phyloP scores from a whole-genome alignment of 2,888 invertebrate genomes.

The Siphlonurus alternatus region DNA sequence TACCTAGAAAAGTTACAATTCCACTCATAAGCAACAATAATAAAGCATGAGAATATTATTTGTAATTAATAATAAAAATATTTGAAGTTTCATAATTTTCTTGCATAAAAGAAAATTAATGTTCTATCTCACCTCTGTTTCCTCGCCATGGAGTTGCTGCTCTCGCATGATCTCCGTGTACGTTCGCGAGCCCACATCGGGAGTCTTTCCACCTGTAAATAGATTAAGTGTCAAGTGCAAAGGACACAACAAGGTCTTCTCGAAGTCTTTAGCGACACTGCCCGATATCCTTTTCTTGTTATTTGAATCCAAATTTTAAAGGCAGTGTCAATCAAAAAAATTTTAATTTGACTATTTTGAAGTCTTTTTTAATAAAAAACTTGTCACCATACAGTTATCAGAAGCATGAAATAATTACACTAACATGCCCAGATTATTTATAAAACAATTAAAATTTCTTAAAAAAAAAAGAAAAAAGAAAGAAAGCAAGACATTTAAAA shows the following conservation, averaged over 20 bases:
- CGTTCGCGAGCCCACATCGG: constrained; percentile 84
- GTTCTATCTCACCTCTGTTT: constrained; percentile 69
- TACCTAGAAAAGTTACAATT: too few species aligned
- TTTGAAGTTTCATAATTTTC: too few species aligned
- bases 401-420: not conserved
- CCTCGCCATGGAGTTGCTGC: constrained; percentile 75
- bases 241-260: too few species aligned
- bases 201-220: constrained; percentile 91
- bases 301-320: too few species aligned
- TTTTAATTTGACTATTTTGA: too few species aligned
- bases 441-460: not conserved
- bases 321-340: too few species aligned
- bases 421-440: not conserved
- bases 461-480: not conserved
- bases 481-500: not conserved
- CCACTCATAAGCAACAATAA: too few species aligned
- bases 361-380: not conserved
- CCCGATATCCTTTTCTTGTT: too few species aligned
- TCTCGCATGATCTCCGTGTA: constrained; percentile 97
- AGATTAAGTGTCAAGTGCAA: constrained; percentile 15
- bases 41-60: too few species aligned
- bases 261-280: too few species aligned
- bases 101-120: too few species aligned
- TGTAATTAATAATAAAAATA: too few species aligned
- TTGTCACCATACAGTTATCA: not conserved